Conservation (phyloP, 2,888 invertebrate species). For the Mythimna loreyi region DNA sequence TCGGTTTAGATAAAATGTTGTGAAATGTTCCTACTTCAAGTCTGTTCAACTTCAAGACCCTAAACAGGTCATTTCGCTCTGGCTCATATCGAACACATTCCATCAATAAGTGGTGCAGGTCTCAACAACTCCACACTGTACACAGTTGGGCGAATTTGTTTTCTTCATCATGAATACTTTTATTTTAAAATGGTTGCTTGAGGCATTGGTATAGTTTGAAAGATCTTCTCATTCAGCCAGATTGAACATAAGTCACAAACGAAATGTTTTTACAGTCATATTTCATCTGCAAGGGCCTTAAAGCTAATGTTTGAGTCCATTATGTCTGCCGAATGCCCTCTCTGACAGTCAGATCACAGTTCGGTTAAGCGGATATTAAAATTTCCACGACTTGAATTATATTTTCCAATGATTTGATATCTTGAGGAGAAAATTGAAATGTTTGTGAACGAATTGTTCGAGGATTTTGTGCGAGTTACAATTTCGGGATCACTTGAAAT, state of each 20-base stretch:
- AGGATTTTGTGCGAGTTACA: constrained; percentile 22
- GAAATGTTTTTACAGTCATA: constrained; percentile 64
- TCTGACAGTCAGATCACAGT: constrained; percentile 55
- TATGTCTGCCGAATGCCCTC: constrained; percentile 65
- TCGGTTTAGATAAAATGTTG: too few species aligned
- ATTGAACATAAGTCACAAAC: constrained; percentile 32
- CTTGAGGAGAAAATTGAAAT: constrained; percentile 60
- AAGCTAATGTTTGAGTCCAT: constrained; percentile 76
- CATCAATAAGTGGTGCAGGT: too few species aligned
- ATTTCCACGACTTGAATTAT: constrained; percentile 63
- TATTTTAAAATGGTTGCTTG: background rate
- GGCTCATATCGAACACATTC: too few species aligned
- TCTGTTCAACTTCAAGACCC: too few species aligned
- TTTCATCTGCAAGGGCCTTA: constrained; percentile 67
- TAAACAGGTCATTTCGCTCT: too few species aligned
- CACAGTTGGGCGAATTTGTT: too few species aligned
- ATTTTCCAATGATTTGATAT: constrained; percentile 55
- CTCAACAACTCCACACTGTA: too few species aligned
- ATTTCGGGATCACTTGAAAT: constrained; percentile 43
- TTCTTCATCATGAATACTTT: background rate
- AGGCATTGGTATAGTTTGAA: constrained; percentile 2
- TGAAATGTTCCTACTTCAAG: too few species aligned
- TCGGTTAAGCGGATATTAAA: constrained; percentile 67
- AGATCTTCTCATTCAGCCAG: constrained; percentile 35
- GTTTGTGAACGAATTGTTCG: constrained; percentile 54